Base-by-base conservation (phyloP, 2,797 vertebrate species). In the Tapera naevia region DNA sequence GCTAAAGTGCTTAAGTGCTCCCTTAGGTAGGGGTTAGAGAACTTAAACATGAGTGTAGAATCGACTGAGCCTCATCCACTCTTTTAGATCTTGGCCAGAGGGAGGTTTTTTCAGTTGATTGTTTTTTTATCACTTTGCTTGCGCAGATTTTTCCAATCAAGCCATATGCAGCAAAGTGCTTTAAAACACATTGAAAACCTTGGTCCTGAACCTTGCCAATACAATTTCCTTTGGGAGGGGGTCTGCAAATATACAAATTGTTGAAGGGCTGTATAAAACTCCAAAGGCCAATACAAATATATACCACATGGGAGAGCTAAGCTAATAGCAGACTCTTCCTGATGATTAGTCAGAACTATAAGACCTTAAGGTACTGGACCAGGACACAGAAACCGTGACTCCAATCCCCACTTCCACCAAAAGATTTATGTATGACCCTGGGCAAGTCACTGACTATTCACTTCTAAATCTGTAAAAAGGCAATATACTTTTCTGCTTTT, bases 1-100 rank as follows among this genome's bases (percentile, higher is more conserved):
- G 73, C 66, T 88, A 4, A 93, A 93, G 85, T 75, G 88, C 87
- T 95, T 97, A 95, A 95, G 91, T 95, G 92, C 73, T 93, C 89
- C 92, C 46, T 4, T 81, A 89, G 92, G 87, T 81, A 80, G 25
- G 58, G 73, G 87, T 66, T 92, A 79, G 73, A 65, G 62, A 92
- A 85, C 85, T 78, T 80, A 80, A 83, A 69, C 32, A 28, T 32
- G 75, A 85, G 66, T 65, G 70, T 56, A 66, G 82, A 84, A 86
- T 51, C 4, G 10, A 70, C 62, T n/a, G 54, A 85, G 69, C 0
- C 0, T 35, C 70, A 79, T 54, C 39, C 54, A 23, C 56, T 73
- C 78, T 79, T 75, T 80, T 30, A 89, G 80, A 75, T 76, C 66
- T 81, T 89, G 62, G 89, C 89, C 0, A 0, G 76, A 86, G 82